Conservation (phyloP, 1,140 invertebrate species). For the Berghia stephanieae region DNA sequence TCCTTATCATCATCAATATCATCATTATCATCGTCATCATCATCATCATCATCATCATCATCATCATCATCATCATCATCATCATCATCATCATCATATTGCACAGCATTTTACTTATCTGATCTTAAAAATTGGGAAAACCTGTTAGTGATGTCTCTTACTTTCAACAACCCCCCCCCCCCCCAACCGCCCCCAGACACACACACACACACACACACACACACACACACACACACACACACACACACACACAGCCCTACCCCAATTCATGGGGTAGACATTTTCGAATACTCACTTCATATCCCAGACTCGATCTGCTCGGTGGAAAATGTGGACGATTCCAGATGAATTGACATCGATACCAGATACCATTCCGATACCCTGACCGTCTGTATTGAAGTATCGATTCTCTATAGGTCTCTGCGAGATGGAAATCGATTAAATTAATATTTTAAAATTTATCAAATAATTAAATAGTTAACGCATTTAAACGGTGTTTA, state of each 20-base stretch:
- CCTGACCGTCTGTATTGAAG: constrained; percentile 23
- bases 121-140: not conserved
- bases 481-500: too few species aligned
- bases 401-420: not conserved
- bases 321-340: constrained; percentile 86
- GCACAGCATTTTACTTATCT: too few species aligned
- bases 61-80: not conserved
- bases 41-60: not conserved
- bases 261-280: not conserved
- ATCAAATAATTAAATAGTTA: too few species aligned
- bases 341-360: constrained; percentile 83
- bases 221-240: too few species aligned
- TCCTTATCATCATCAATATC: not conserved
- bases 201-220: too few species aligned
- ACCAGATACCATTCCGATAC: constrained; percentile 83
- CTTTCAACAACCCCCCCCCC: not conserved
- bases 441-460: too few species aligned
- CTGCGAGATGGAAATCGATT: not conserved
- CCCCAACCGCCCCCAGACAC: too few species aligned
- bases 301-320: constrained; percentile 83
- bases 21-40: not conserved
- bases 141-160: not conserved
- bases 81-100: not conserved
- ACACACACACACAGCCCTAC: too few species aligned
- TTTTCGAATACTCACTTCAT: constrained; percentile 73